phyloP scores from a whole-genome alignment of 2,797 vertebrate species.

The Argyrosomus regius region DNA sequence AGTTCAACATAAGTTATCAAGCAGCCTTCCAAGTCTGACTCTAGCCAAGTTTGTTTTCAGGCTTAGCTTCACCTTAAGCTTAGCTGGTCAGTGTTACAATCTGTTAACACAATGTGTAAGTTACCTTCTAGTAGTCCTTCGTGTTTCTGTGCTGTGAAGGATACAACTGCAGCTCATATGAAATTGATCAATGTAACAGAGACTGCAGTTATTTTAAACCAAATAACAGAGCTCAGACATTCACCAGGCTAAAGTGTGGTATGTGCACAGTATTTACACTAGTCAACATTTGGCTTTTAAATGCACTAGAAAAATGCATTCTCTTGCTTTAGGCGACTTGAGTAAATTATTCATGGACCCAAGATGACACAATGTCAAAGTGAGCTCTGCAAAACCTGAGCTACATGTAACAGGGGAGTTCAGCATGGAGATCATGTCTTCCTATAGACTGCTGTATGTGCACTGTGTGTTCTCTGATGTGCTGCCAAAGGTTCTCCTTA shows the following conservation, averaged over 20 bases:
- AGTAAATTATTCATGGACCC: conserved; percentile 12
- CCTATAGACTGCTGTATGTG: background rate
- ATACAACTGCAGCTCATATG: conserved; percentile 3
- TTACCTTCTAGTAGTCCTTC: too few species aligned
- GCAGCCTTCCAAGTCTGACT: background rate
- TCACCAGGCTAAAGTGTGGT: background rate
- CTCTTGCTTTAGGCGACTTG: background rate
- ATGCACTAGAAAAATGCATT: conserved; percentile 9
- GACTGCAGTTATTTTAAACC: background rate
- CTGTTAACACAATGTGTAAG: background rate
- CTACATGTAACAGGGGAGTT: background rate
- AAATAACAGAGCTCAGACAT: background rate
- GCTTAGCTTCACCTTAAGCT: background rate
- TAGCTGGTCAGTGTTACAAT: background rate
- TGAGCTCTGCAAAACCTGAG: background rate
- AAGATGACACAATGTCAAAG: background rate
- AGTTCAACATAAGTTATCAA: background rate
- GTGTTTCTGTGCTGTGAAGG: background rate
- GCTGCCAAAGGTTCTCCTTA: background rate
- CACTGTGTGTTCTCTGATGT: background rate
- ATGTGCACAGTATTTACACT: background rate
- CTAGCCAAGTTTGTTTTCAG: background rate
- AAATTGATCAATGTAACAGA: background rate
- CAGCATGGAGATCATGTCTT: background rate
- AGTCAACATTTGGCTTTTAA: background rate